These are phyloP conservation scores for Malacoraja senta DNA, from an alignment of 2,797 vertebrate species.

Conservation along the genomic window DNA sequence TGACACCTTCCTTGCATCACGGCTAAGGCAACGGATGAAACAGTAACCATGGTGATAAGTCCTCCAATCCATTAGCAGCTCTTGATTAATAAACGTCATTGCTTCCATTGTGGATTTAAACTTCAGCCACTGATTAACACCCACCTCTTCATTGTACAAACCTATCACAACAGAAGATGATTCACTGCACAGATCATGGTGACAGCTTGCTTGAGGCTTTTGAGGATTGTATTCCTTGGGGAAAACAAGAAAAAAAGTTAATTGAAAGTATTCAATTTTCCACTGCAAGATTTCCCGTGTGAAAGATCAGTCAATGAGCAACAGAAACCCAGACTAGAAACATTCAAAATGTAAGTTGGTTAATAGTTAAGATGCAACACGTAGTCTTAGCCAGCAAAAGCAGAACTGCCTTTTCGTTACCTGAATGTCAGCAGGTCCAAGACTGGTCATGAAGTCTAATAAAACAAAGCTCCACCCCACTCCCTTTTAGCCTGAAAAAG, in stretches of 20 bases:
- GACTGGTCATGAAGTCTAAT: no score
- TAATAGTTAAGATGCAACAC: neutral
- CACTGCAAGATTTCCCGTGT: neutral
- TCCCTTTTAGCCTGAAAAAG: neutral
- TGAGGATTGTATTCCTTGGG: slow-evolving; percentile 38
- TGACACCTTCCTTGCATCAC: slow-evolving; percentile 30
- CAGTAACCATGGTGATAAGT: slow-evolving; percentile 43
- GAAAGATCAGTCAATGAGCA: neutral
- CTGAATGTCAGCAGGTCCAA: no score
- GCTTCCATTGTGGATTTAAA: slow-evolving; percentile 38
- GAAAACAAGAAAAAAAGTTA: neutral
- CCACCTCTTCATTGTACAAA: slow-evolving; percentile 38
- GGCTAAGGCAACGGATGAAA: slow-evolving; percentile 42
- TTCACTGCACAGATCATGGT: slow-evolving; percentile 39
- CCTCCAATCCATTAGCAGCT: slow-evolving; percentile 36
- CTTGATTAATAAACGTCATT: slow-evolving; percentile 29
- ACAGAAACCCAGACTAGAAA: neutral
- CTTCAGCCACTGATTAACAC: slow-evolving; percentile 40
- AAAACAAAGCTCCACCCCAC: no score
- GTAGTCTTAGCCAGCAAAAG: neutral
- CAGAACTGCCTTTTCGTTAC: no score
- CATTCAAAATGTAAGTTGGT: neutral
- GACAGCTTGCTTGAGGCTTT: slow-evolving; percentile 38
- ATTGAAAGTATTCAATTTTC: neutral
- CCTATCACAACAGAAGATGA: slow-evolving; percentile 35